Evolutionary conservation across 2,888 invertebrate genomes (phyloP).

Genomic region (Adelphocoris suturalis): DNA sequence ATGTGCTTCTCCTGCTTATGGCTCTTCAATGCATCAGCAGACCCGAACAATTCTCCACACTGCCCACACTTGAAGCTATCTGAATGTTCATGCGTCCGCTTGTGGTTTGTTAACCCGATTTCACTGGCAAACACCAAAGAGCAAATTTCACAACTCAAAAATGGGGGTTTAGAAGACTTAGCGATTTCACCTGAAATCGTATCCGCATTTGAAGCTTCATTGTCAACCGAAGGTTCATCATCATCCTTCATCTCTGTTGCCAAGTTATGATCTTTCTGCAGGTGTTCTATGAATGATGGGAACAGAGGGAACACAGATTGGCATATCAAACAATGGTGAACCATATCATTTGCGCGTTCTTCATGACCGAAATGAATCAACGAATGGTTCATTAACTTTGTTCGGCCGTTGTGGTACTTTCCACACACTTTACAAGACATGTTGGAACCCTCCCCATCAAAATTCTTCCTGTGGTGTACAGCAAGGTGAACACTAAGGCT

Average conservation of each 20-base stretch:
- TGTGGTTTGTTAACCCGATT: constrained; percentile 73
- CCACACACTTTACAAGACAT: constrained; percentile 82
- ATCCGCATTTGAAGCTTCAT: too few species aligned
- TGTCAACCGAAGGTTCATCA: background rate
- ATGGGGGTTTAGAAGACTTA: constrained; percentile 71
- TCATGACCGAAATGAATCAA: constrained; percentile 80
- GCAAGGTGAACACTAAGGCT: constrained; percentile 80
- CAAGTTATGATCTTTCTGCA: constrained; percentile 70
- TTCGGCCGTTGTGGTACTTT: constrained; percentile 82
- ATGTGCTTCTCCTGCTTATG: constrained; percentile 72
- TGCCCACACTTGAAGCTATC: constrained; percentile 74
- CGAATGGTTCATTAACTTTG: constrained; percentile 81
- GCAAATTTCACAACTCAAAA: constrained; percentile 73
- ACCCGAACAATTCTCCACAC: constrained; percentile 73
- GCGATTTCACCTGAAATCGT: background rate
- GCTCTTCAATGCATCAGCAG: constrained; percentile 67
- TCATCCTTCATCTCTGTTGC: constrained; percentile 45
- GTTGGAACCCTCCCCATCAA: constrained; percentile 81
- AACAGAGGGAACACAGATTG: constrained; percentile 70
- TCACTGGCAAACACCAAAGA: constrained; percentile 74
- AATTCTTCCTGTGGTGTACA: constrained; percentile 80
- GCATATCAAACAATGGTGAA: constrained; percentile 75
- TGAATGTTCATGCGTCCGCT: constrained; percentile 72
- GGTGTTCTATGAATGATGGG: constrained; percentile 69
- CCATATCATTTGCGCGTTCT: constrained; percentile 72